phyloP scores from a whole-genome alignment of 2,888 invertebrate genomes.

The Dinocampus coccinellae region DNA sequence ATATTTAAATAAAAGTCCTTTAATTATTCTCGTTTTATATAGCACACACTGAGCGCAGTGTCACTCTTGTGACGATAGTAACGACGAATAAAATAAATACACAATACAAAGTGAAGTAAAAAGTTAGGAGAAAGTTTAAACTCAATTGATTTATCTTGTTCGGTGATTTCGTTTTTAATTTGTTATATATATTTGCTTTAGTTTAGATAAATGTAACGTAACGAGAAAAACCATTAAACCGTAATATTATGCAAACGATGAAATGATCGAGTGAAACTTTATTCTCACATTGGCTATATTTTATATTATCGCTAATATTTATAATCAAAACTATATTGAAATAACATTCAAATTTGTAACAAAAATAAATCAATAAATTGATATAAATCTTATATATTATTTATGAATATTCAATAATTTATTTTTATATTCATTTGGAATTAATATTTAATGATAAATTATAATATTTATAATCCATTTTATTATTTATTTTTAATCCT shows the following conservation, averaged over 20 bases:
- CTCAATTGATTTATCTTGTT: conserved; percentile 12
- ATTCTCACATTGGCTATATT: not conserved
- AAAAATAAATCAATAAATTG: too few relatives aligned
- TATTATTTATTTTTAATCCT: too few relatives aligned
- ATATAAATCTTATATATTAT: too few relatives aligned
- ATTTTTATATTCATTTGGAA: not conserved
- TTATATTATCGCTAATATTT: too few relatives aligned
- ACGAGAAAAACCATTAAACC: conserved; percentile 17
- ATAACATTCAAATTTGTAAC: too few relatives aligned
- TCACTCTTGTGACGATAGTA: not conserved
- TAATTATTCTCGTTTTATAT: not conserved
- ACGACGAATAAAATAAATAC: not conserved
- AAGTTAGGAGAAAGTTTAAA: conserved; percentile 2
- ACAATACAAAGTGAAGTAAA: not conserved
- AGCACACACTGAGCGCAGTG: not conserved
- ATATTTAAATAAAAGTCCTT: not conserved
- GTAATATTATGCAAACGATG: conserved; percentile 21
- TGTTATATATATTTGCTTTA: not conserved
- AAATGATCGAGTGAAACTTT: conserved; percentile 9
- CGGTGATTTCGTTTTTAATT: not conserved
- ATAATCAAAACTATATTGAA: too few relatives aligned
- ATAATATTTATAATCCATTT: too few relatives aligned
- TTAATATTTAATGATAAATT: too few relatives aligned
- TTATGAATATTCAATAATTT: not conserved
- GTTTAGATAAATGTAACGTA: conserved; percentile 6